Percentiles rank a stretch among this genome's conserved stretches.
These are phyloP conservation scores for Ectropis crepuscularia DNA, from an alignment of 2,888 invertebrate species.

Conservation along the genomic window DNA sequence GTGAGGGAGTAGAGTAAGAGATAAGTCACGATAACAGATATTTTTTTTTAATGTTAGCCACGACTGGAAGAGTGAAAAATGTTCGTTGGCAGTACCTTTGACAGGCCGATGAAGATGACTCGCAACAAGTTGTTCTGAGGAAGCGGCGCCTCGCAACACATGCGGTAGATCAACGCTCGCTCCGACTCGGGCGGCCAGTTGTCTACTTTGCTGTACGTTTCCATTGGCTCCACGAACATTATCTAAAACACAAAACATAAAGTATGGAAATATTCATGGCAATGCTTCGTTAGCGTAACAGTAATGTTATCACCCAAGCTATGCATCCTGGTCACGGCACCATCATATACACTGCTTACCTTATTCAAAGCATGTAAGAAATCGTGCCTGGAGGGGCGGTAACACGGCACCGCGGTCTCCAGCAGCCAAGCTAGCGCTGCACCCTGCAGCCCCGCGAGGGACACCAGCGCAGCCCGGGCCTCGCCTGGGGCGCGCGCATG, in stretches of 20 bases:
- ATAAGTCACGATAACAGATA: too few species aligned
- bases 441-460: constrained; percentile 88
- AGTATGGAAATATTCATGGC: background rate
- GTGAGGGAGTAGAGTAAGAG: constrained; percentile 56
- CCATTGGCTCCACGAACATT: constrained; percentile 90
- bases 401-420: constrained; percentile 90
- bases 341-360: constrained; percentile 57
- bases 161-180: constrained; percentile 89
- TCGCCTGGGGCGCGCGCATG: constrained; percentile 81
- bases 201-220: constrained; percentile 92
- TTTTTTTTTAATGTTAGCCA: too few species aligned
- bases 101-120: constrained; percentile 92
- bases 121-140: constrained; percentile 93
- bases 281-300: background rate
- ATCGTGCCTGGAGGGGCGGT: constrained; percentile 88
- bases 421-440: constrained; percentile 96
- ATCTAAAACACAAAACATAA: constrained; percentile 62
- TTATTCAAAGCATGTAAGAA: constrained; percentile 92
- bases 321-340: too few species aligned
- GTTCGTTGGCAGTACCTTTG: constrained; percentile 76
- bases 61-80: too few species aligned
- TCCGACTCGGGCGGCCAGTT: constrained; percentile 98
- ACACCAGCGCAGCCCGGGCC: constrained; percentile 65
- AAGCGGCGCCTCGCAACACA: constrained; percentile 95
- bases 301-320: too few species aligned